These are phyloP conservation scores for Nomada ruficornis DNA, from an alignment of 2,888 invertebrate species.

Conservation along the genomic window DNA sequence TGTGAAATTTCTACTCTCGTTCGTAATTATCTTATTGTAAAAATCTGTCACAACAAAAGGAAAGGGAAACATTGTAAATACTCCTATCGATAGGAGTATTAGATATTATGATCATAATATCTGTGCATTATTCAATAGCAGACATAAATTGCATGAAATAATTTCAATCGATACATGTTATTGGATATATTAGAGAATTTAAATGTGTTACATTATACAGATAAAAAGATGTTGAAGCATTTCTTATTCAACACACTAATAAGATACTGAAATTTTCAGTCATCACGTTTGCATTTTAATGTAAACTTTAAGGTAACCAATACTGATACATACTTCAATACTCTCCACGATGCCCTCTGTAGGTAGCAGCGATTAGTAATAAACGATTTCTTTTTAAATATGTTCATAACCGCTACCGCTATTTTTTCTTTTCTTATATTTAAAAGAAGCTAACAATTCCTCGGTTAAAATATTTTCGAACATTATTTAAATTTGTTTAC, in stretches of 20 bases:
- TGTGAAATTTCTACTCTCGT: slow-evolving; percentile 13
- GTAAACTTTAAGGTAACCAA: background rate
- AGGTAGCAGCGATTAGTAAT: background rate
- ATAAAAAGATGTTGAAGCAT: background rate
- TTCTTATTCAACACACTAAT: background rate
- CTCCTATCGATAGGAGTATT: no score
- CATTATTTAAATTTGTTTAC: background rate
- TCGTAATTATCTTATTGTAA: background rate
- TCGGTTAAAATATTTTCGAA: background rate
- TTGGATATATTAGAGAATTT: background rate
- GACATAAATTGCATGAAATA: no score
- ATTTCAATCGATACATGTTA: no score
- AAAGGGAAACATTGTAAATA: no score
- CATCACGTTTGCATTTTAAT: background rate
- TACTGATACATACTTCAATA: background rate
- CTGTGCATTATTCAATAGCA: no score
- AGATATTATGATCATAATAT: no score
- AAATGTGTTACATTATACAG: background rate
- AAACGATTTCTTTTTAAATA: background rate
- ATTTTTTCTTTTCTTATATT: background rate
- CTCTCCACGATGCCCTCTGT: background rate
- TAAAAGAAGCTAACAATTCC: background rate
- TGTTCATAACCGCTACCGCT: background rate
- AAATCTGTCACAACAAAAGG: background rate
- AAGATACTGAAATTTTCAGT: background rate